Evolutionary conservation across 2,797 vertebrate species (phyloP).

Genomic region (Dendrocincla tyrannina): DNA sequence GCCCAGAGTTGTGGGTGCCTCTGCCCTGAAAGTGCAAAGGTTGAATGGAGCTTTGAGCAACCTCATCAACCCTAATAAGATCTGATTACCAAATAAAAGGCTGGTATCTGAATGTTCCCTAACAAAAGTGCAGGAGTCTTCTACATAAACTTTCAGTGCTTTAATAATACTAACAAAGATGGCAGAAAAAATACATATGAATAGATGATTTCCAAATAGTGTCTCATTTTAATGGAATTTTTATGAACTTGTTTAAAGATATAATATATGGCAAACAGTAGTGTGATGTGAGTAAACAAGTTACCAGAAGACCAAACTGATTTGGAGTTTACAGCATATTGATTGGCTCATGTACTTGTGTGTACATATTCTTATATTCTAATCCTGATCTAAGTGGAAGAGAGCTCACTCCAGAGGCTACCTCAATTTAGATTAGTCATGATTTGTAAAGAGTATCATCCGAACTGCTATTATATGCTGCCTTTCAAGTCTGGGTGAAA

Average conservation of each 20-base stretch:
- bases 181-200: background rate
- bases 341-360: background rate
- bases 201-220: background rate
- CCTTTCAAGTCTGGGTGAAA: background rate
- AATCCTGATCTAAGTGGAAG: background rate
- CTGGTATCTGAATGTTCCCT: background rate
- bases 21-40: background rate
- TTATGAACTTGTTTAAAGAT: background rate
- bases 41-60: background rate
- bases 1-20: background rate
- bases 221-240: background rate
- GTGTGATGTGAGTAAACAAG: background rate
- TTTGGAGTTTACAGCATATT: background rate
- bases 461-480: background rate
- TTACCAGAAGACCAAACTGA: background rate
- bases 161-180: background rate
- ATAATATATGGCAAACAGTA: background rate
- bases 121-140: background rate
- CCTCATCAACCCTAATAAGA: background rate
- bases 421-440: background rate
- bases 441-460: background rate
- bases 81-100: background rate
- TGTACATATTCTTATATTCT: background rate
- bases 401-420: background rate
- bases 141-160: background rate